Evolutionary conservation across 2,797 vertebrate species (phyloP).

Genomic region (Chloroceryle inda): DNA sequence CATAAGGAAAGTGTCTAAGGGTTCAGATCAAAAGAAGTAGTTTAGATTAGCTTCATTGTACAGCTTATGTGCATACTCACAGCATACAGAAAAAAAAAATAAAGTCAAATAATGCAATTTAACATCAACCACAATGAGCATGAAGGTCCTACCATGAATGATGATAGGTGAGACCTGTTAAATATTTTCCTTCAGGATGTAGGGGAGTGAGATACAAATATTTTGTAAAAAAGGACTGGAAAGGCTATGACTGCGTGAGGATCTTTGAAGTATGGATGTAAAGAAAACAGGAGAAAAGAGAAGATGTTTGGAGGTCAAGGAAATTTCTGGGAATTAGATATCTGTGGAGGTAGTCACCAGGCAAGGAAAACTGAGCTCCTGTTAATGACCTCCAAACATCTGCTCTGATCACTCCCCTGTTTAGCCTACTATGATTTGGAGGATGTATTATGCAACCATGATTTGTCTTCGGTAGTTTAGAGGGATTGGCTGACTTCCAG

Average conservation of each 20-base stretch:
- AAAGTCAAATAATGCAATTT: not conserved
- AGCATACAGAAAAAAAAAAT: not conserved
- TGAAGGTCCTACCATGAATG: not conserved
- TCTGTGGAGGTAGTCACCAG: conserved; percentile 69
- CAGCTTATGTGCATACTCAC: not conserved
- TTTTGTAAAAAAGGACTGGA: conserved; percentile 24
- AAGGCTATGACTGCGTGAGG: conserved; percentile 35
- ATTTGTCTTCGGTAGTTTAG: conserved; percentile 52
- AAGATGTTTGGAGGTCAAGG: conserved; percentile 66
- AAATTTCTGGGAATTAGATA: conserved; percentile 64
- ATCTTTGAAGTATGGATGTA: not conserved
- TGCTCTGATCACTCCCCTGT: conserved; percentile 46
- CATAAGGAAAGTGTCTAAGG: not conserved
- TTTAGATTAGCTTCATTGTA: not conserved
- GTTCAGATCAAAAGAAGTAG: not conserved
- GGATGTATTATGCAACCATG: conserved; percentile 39
- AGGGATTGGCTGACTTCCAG: conserved; percentile 52
- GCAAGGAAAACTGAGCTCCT: conserved; percentile 71
- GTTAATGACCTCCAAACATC: conserved; percentile 73
- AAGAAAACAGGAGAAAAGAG: conserved; percentile 34
- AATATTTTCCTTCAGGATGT: conserved; percentile 47
- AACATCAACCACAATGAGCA: not conserved
- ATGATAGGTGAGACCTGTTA: conserved; percentile 26
- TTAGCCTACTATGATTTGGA: conserved; percentile 46
- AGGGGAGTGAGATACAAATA: conserved; percentile 8